Base-by-base conservation (phyloP, 2,888 invertebrate genomes). In the Patella depressa region DNA sequence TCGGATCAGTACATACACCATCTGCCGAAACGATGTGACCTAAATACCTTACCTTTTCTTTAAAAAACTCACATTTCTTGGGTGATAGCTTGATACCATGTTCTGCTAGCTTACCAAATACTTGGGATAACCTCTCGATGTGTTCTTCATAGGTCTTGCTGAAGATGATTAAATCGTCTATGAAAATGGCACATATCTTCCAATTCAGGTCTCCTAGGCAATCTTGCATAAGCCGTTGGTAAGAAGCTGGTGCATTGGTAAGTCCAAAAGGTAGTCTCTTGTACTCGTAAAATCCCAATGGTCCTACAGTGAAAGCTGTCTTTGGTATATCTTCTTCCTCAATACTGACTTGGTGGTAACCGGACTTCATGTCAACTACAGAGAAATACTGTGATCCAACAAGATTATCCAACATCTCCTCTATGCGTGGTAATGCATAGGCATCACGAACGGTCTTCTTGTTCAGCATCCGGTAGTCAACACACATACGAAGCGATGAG, bases 391-490 rank as follows among this genome's bases (percentile, higher is more conserved):
- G 65, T 14, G 54, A 7, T n/a, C 78, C 78, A 11, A 53, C 17
- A 3, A 78, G 45, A 12, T 53, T 24, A 24, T 78, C 78, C 59
- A 78, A 54, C 12, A 57, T 19, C 19, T 78, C 74, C 24, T 78
- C 74, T 15, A 78, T 29, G 15, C 75, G 53, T 14, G 78, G 78
- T 54, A 75, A 70, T 11, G 69, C 53, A 45, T 69, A 75, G 5
- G 74, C 70, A 57, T 78, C 78, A 54, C 69, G 24, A 15, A 78
- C 29, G 9, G 78, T 78, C 29, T 34, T 70, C 14, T 69, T 34
- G n/a, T 78, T 78, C 12, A 78, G 29, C 34, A 59, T 54, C 11
- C 78, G 75, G 19, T 53, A 70, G 70, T 78, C 78, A 0, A 75
- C 53, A 53, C 78, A 78, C 17, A 75, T 19, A 19, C 78, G 15